Evolutionary conservation across 2,888 invertebrate genomes (phyloP).

Genomic region (Drosophila rellima): DNA sequence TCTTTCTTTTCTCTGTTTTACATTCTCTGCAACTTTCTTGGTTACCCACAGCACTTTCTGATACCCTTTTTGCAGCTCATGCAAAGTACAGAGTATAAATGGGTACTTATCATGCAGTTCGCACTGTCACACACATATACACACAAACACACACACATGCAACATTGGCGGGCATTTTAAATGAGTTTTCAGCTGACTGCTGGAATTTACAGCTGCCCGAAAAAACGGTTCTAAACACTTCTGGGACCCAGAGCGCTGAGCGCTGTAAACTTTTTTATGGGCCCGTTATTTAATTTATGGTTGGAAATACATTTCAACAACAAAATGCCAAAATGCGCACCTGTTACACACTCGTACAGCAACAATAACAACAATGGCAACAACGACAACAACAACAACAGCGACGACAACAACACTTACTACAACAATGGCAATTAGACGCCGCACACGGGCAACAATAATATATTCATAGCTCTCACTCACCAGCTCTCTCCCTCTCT

Average conservation of each 20-base stretch:
- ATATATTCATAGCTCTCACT: conserved; percentile 64
- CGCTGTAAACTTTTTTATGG: conserved; percentile 74
- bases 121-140: conserved; percentile 30
- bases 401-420: conserved; percentile 30
- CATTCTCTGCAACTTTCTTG: neutral
- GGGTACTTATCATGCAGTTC: conserved; percentile 45
- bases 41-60: neutral
- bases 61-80: neutral
- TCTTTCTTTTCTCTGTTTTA: too few relatives aligned
- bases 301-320: conserved; percentile 69
- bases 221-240: conserved; percentile 67
- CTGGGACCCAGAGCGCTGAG: conserved; percentile 38
- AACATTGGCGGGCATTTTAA: conserved; percentile 56
- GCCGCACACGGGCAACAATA: conserved; percentile 48
- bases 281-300: conserved; percentile 79
- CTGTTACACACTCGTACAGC: conserved; percentile 62
- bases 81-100: conserved; percentile 32
- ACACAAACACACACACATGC: conserved; percentile 10
- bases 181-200: conserved; percentile 69
- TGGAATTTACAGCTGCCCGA: conserved; percentile 56
- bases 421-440: conserved; percentile 72
- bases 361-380: conserved; percentile 21
- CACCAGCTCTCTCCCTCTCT: neutral
- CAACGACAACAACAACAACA: conserved; percentile 19
- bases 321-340: conserved; percentile 63